A percentile compares a stretch with the other conserved stretches of the same genome.
Conservation (phyloP, 92 coral and sea anemone species). For the Metridium senile region DNA sequence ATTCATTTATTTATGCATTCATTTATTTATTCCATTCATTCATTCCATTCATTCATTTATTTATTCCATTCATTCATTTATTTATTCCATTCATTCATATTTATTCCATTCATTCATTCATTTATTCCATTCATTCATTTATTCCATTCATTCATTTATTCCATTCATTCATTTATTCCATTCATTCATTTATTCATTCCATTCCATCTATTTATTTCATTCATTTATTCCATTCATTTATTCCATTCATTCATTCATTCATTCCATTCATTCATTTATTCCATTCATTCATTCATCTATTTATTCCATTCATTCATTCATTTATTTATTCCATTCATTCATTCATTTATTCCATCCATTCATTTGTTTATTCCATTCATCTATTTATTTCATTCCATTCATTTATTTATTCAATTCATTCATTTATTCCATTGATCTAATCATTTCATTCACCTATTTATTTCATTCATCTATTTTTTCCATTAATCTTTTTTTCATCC, state of each 20-base stretch:
- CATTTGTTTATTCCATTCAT: not conserved
- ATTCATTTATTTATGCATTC: not conserved
- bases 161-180: not conserved
- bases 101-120: not conserved
- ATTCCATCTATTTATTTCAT: not conserved
- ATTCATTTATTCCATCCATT: not conserved
- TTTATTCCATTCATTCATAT: not conserved
- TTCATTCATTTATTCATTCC: not conserved
- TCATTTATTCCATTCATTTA: not conserved
- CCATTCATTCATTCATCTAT: not conserved
- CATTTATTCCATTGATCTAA: no score
- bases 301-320: not conserved
- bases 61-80: not conserved
- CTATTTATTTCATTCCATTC: not conserved
- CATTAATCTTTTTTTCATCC: not conserved
- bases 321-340: not conserved
- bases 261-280: not conserved
- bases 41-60: not conserved
- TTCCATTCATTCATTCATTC: not conserved
- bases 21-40: not conserved
- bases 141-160: not conserved
- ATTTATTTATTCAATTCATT: not conserved
- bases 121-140: not conserved
- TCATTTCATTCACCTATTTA: not conserved
- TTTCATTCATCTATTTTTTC: not conserved